Evolutionary conservation across 2,888 invertebrate species (phyloP).

Genomic region (Serripes groenlandicus): DNA sequence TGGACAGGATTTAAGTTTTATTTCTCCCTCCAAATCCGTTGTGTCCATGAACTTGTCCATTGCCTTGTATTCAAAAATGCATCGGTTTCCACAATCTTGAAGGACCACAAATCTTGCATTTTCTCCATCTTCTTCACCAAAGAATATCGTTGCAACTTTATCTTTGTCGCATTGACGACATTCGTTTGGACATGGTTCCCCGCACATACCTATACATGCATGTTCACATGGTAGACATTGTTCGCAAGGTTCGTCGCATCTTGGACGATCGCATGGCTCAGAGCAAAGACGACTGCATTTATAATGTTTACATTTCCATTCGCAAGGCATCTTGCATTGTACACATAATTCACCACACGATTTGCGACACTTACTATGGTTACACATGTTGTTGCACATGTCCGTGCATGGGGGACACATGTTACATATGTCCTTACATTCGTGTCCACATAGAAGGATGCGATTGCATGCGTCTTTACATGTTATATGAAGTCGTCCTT

Average conservation of each 20-base stretch:
- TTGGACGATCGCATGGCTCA: constrained; percentile 84
- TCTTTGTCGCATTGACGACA: constrained; percentile 87
- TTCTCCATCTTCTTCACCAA: constrained; percentile 62
- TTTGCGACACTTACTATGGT: constrained; percentile 80
- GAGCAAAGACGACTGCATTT: constrained; percentile 81
- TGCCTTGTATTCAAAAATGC: constrained; percentile 84
- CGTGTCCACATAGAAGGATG: constrained; percentile 87
- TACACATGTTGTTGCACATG: constrained; percentile 84
- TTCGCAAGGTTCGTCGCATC: constrained; percentile 84
- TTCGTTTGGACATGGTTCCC: constrained; percentile 91
- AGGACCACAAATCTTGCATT: constrained; percentile 86
- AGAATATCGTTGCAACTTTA: constrained; percentile 31
- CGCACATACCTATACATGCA: constrained; percentile 90
- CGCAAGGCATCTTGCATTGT: constrained; percentile 84
- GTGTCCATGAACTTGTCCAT: constrained; percentile 77
- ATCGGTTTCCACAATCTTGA: constrained; percentile 81
- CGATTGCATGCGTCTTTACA: constrained; percentile 89
- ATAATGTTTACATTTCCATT: constrained; percentile 81
- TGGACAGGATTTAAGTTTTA: constrained; percentile 87
- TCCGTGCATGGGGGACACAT: constrained; percentile 84
- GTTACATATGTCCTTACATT: constrained; percentile 83
- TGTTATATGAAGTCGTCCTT: constrained; percentile 89
- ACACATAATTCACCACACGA: constrained; percentile 81
- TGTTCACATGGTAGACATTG: constrained; percentile 86
- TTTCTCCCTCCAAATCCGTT: neutral